These are phyloP conservation scores for Triops longicaudatus DNA, from an alignment of 1,140 invertebrate species.

Conservation along the genomic window DNA sequence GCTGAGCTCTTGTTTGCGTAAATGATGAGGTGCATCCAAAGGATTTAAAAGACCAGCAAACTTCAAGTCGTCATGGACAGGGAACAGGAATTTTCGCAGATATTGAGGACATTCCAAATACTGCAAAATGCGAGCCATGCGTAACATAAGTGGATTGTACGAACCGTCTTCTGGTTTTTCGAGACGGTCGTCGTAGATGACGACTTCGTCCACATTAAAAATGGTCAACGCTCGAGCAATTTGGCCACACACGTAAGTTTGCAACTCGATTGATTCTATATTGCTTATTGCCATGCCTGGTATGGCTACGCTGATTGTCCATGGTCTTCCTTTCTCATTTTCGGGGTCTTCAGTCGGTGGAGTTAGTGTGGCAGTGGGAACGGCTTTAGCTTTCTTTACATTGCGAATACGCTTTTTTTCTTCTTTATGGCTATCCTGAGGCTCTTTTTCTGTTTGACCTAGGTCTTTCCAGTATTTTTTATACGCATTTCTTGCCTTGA, in stretches of 20 bases:
- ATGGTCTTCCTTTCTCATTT: conserved; percentile 23
- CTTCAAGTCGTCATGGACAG: conserved; percentile 39
- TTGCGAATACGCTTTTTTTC: neutral
- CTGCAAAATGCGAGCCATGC: conserved; percentile 47
- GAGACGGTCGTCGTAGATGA: conserved; percentile 47
- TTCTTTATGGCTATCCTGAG: neutral
- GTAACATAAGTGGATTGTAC: conserved; percentile 38
- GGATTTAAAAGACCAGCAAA: conserved; percentile 47
- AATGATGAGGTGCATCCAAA: conserved; percentile 49
- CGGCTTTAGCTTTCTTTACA: neutral
- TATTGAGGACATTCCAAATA: conserved; percentile 56
- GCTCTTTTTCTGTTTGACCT: neutral
- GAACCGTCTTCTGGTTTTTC: conserved; percentile 44
- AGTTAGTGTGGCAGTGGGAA: neutral
- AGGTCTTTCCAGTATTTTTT: neutral
- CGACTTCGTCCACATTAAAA: conserved; percentile 51
- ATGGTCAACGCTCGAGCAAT: conserved; percentile 48
- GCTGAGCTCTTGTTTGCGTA: conserved; percentile 41
- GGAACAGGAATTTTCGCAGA: conserved; percentile 49
- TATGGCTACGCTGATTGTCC: conserved; percentile 81
- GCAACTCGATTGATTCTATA: conserved; percentile 76
- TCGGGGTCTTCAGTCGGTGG: neutral
- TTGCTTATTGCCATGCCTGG: conserved; percentile 94
- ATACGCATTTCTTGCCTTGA: neutral
- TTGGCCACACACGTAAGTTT: conserved; percentile 75